A percentile compares a stretch with the other conserved stretches of the same genome.
These are phyloP conservation scores for Ennomos quercinarius DNA, from an alignment of 2,888 invertebrate genomes.

Conservation along the genomic window DNA sequence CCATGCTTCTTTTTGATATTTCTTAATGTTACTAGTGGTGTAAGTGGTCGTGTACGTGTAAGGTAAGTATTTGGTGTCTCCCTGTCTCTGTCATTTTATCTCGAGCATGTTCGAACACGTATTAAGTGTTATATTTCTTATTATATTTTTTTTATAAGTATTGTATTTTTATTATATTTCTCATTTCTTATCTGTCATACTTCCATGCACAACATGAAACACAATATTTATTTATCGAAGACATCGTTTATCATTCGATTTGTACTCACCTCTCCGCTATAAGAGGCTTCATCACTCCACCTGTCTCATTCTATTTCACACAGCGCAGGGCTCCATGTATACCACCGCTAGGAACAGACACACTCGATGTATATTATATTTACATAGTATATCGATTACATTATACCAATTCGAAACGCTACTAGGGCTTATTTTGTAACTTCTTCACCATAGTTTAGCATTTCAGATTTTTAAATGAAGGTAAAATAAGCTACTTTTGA, in stretches of 20 bases:
- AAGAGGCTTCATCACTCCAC: conserved; percentile 65
- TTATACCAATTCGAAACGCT: conserved; percentile 53
- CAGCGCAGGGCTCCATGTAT: conserved; percentile 43
- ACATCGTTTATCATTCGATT: conserved; percentile 64
- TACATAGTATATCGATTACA: conserved; percentile 48
- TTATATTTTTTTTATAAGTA: conserved; percentile 59
- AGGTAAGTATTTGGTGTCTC: conserved; percentile 80
- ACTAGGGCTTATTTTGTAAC: conserved; percentile 72
- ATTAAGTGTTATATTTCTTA: conserved; percentile 52
- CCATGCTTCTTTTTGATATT: conserved; percentile 63
- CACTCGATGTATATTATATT: conserved; percentile 57
- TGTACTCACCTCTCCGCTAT: conserved; percentile 54
- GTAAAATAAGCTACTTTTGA: conserved; percentile 62
- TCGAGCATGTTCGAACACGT: conserved; percentile 74
- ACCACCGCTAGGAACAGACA: conserved; percentile 48
- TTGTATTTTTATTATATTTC: conserved; percentile 63
- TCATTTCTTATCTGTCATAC: conserved; percentile 72
- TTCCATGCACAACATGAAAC: conserved; percentile 77
- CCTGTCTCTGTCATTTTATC: conserved; percentile 69
- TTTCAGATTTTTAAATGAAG: conserved; percentile 62
- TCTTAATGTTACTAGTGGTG: conserved; percentile 55
- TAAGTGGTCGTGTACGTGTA: conserved; percentile 51
- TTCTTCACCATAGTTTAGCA: conserved; percentile 74
- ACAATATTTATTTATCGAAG: conserved; percentile 58
- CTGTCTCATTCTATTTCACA: conserved; percentile 44